Evolutionary conservation across 2,888 invertebrate genomes (phyloP).

Genomic region (Calliphora vomitoria): DNA sequence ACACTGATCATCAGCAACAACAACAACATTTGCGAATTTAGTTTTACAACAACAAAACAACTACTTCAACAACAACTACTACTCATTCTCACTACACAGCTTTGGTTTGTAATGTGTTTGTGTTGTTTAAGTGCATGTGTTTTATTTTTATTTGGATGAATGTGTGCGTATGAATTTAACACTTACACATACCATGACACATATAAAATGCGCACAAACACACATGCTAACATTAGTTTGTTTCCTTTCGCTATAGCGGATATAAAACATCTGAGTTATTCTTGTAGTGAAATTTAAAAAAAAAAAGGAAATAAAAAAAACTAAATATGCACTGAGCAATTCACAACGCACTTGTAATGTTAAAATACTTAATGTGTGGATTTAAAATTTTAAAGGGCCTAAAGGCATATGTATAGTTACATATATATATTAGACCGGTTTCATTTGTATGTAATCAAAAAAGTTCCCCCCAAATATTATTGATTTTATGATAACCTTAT

Average conservation of each 20-base stretch:
- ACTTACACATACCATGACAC: constrained; percentile 20
- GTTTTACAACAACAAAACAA: constrained; percentile 21
- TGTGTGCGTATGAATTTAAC: constrained; percentile 41
- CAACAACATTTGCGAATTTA: constrained; percentile 33
- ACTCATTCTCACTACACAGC: constrained; percentile 11
- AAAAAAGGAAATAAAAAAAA: constrained; percentile 10
- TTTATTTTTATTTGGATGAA: background rate
- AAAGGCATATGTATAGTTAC: background rate
- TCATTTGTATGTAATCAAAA: too few species aligned
- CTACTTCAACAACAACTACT: background rate
- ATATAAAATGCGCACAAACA: constrained; percentile 1
- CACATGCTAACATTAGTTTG: constrained; percentile 34
- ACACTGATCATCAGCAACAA: constrained; percentile 9
- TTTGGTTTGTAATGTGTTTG: constrained; percentile 24
- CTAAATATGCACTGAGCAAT: constrained; percentile 44
- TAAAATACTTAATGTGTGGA: constrained; percentile 3
- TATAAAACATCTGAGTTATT: constrained; percentile 56
- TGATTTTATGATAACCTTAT: too few species aligned
- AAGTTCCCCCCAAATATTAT: too few species aligned
- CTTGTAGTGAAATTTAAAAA: constrained; percentile 11
- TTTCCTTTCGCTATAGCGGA: constrained; percentile 53
- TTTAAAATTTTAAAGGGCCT: constrained; percentile 38
- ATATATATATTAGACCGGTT: background rate
- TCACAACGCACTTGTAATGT: constrained; percentile 46
- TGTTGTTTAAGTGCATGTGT: constrained; percentile 39